Conservation (phyloP, 2,797 vertebrate genomes). For the Erithacus rubecula region DNA sequence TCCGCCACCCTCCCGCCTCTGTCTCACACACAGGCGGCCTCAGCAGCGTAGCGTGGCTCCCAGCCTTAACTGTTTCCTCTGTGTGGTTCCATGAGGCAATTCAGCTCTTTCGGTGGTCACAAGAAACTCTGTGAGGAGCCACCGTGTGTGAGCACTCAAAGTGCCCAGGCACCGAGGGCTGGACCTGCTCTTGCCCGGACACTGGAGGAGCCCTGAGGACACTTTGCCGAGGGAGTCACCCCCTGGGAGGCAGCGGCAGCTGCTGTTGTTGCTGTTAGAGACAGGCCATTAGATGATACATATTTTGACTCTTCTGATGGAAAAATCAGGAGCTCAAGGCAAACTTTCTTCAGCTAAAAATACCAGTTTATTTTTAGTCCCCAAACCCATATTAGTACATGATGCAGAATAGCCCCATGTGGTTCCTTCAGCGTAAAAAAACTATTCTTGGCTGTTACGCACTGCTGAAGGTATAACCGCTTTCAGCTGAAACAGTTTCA, state of each 20-base stretch:
- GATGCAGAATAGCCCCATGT: background rate
- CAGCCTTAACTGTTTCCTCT: background rate
- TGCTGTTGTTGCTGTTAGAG: background rate
- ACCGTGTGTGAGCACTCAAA: accelerated
- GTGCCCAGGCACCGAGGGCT: accelerated
- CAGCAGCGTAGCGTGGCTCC: background rate
- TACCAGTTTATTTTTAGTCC: slow-evolving; percentile 32
- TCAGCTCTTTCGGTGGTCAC: background rate
- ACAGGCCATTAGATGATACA: background rate
- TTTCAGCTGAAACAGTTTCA: background rate
- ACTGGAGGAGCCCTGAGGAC: background rate
- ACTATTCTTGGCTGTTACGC: background rate
- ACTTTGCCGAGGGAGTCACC: background rate
- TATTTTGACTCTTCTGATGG: background rate
- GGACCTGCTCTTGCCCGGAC: accelerated
- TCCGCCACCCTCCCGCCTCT: background rate
- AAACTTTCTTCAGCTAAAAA: background rate
- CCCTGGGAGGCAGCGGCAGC: background rate
- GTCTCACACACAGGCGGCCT: background rate
- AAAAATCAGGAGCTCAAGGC: background rate
- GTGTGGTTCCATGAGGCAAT: accelerated
- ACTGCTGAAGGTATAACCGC: background rate
- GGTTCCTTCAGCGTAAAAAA: background rate
- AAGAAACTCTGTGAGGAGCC: background rate
- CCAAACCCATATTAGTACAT: background rate